Evolutionary conservation across 2,797 vertebrate genomes (phyloP).

Genomic region (Myripristis jacobus): DNA sequence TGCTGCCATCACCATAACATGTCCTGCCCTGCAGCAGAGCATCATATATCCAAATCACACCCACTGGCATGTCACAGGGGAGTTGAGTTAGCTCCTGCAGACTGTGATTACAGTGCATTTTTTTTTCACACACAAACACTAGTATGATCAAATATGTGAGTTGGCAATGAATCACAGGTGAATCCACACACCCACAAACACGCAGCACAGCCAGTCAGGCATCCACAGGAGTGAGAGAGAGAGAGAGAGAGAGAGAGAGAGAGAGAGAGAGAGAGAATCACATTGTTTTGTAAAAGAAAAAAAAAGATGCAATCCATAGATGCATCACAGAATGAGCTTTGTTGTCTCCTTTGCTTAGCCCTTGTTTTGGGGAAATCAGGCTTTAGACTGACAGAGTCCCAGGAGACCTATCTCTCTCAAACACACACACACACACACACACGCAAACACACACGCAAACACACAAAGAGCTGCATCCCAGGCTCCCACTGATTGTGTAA

Average conservation of each 20-base stretch:
- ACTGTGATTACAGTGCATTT: not conserved
- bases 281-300: not conserved
- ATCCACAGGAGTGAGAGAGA: constrained; percentile 16
- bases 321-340: too few relatives aligned
- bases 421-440: not conserved
- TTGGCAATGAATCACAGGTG: constrained; percentile 41
- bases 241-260: too few relatives aligned
- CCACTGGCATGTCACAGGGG: constrained; percentile 6
- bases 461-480: not conserved
- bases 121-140: too few relatives aligned
- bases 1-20: not conserved
- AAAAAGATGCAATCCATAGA: too few relatives aligned
- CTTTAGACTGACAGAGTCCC: too few relatives aligned
- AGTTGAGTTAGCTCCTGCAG: not conserved
- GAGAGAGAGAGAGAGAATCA: constrained; percentile 6
- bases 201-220: constrained; percentile 4
- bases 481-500: not conserved
- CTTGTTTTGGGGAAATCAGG: too few relatives aligned
- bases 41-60: too few relatives aligned
- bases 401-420: not conserved
- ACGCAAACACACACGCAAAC: not conserved
- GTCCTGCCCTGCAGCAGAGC: not conserved
- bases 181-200: constrained; percentile 31
- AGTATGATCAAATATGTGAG: not conserved
- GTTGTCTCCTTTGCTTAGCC: too few relatives aligned